Evolutionary conservation across 2,888 invertebrate species (phyloP), one percentile per base, ranked within the genome.

Genomic region (Coecobrya sp.): DNA sequence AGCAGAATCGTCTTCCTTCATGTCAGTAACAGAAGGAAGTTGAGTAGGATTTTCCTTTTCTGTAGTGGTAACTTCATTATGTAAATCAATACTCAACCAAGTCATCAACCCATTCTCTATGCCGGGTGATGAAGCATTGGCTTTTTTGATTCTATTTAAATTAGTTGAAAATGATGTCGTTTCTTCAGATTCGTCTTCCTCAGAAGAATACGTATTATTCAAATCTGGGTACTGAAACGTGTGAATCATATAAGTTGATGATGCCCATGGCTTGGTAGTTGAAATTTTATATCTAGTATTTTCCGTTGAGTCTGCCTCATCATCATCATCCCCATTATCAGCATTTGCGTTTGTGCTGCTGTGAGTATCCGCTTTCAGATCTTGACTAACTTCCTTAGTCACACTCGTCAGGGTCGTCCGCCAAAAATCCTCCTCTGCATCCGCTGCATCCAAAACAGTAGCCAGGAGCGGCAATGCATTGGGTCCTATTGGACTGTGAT

Each of bases 191-290:
- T 87, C 79, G n/a, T 92, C 92, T 19, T 92, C 92, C 22, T 89
- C 89, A 0, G 92, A 89, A 10, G 86, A 86, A 62, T 85, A 89
- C 8, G 86, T 89, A 7, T 86, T 81, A 27, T 92, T 92, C 36
- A 36, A 25, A 42, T 93, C 92, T 2, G 95, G 94, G 70, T 95
- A 95, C 59, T 93, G 93, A 76, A 95, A 94, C 5, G 95, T 95
- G 79, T 95, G 94, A 36, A 95, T 94, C 82, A 93, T 92, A 27
- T 94, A 94, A 0, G 95, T 95, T 0, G 94, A 94, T 0, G 93
- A 92, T 0, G 95, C 95, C 95, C 95, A 95, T 2, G 95, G 95
- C 86, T 93, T 93, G 10, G 62, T n/a, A 2, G 94, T 94, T 4
- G 93, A 65, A n/a, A 22, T 4, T 30, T 55, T 86, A 27, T 65